phyloP scores from a whole-genome alignment of 2,113 vertebrate species.

The Lanius ludovicianus region DNA sequence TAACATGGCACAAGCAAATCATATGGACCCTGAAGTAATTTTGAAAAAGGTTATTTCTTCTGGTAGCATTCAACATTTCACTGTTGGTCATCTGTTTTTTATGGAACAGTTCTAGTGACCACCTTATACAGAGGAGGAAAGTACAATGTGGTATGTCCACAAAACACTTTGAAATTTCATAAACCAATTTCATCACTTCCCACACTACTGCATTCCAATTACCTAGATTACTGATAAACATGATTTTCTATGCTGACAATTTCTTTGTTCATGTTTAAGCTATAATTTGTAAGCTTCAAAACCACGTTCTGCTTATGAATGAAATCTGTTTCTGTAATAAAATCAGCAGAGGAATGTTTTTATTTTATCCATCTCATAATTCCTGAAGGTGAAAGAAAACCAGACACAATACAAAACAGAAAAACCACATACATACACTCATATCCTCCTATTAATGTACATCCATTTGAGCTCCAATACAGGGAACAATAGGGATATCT shows the following conservation, averaged over 20 bases:
- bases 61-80: not conserved
- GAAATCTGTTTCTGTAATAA: not conserved
- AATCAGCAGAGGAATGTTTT: not conserved
- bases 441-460: not conserved
- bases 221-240: not conserved
- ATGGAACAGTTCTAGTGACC: not conserved
- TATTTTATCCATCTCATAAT: not conserved
- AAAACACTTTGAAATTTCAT: not conserved
- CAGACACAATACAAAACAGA: not conserved
- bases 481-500: not conserved
- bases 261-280: not conserved
- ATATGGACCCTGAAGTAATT: not conserved
- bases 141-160: not conserved
- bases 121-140: not conserved
- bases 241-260: not conserved
- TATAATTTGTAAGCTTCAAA: not conserved
- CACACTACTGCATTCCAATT: not conserved
- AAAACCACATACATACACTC: accelerated
- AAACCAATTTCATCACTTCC: not conserved
- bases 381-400: not conserved
- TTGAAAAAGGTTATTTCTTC: not conserved
- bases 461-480: not conserved
- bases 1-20: not conserved
- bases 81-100: not conserved
- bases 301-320: not conserved